A percentile compares a stretch with the other conserved stretches of the same genome.
Conservation (phyloP, 2,888 invertebrate genomes). For the Phaedon cochleariae region DNA sequence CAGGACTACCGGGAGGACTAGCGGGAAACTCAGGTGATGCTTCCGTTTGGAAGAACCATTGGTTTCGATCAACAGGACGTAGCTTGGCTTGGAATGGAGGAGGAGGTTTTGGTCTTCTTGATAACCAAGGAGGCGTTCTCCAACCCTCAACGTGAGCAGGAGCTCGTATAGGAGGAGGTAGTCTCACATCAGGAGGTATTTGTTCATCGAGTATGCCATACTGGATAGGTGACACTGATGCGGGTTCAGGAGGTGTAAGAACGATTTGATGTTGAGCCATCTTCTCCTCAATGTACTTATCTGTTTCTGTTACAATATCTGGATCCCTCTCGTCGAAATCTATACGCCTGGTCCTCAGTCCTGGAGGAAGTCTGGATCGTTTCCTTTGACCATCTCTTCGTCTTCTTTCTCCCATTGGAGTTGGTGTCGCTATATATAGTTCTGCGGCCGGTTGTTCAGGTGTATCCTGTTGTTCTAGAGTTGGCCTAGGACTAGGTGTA, state of each 20-base stretch:
- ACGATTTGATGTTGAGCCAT: neutral
- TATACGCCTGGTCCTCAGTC: neutral
- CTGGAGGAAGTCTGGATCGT: neutral
- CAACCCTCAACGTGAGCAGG: neutral
- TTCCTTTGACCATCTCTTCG: neutral
- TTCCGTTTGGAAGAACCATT: slow-evolving; percentile 3
- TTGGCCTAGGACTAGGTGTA: neutral
- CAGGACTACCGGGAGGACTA: slow-evolving; percentile 4
- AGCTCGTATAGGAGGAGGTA: slow-evolving; percentile 3
- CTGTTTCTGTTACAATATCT: neutral
- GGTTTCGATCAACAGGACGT: neutral
- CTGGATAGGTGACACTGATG: neutral
- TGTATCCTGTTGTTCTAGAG: neutral
- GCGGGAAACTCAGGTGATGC: neutral
- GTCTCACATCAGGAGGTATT: neutral
- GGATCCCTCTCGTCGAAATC: slow-evolving; percentile 4
- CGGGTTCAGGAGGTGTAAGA: neutral
- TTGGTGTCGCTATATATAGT: too few species aligned
- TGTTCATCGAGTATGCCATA: neutral
- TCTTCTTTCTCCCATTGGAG: neutral
- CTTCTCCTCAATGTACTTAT: neutral
- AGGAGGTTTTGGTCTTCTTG: neutral
- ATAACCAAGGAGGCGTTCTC: slow-evolving; percentile 7
- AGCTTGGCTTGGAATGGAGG: neutral
- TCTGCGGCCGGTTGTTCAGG: neutral